These are phyloP conservation scores for Aradus depressus DNA, from an alignment of 2,888 invertebrate genomes.

Conservation along the genomic window DNA sequence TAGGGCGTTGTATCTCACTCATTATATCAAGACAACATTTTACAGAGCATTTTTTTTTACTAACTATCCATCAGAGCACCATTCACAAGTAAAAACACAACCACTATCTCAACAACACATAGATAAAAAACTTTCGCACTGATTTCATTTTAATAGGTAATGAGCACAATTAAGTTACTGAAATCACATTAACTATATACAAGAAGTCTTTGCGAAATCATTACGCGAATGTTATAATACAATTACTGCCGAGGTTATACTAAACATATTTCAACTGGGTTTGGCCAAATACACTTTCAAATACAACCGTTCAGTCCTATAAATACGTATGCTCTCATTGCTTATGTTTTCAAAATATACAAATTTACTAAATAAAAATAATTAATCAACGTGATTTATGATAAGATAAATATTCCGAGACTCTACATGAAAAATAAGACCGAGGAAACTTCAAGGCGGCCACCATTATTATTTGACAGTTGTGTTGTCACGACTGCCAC, in stretches of 20 bases:
- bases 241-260: conserved; percentile 10
- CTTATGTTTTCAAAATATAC: background rate
- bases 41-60: background rate
- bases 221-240: conserved; percentile 1
- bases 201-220: conserved; percentile 12
- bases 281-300: too few relatives aligned
- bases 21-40: conserved; percentile 19
- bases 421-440: too few relatives aligned
- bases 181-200: too few relatives aligned
- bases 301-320: too few relatives aligned
- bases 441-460: conserved; percentile 17
- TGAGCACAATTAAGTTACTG: too few relatives aligned
- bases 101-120: background rate
- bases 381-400: too few relatives aligned
- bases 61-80: background rate
- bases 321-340: too few relatives aligned
- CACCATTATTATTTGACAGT: conserved; percentile 25
- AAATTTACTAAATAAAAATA: too few relatives aligned
- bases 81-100: too few relatives aligned
- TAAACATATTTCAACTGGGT: conserved; percentile 9
- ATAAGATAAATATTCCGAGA: too few relatives aligned
- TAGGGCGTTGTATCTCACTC: conserved; percentile 27
- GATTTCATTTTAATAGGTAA: too few relatives aligned
- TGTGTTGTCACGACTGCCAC: conserved; percentile 18
- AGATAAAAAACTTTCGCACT: background rate